Evolutionary conservation across 2,113 vertebrate species (phyloP), one percentile per base, ranked within the genome.

Genomic region (Psophia crepitans): DNA sequence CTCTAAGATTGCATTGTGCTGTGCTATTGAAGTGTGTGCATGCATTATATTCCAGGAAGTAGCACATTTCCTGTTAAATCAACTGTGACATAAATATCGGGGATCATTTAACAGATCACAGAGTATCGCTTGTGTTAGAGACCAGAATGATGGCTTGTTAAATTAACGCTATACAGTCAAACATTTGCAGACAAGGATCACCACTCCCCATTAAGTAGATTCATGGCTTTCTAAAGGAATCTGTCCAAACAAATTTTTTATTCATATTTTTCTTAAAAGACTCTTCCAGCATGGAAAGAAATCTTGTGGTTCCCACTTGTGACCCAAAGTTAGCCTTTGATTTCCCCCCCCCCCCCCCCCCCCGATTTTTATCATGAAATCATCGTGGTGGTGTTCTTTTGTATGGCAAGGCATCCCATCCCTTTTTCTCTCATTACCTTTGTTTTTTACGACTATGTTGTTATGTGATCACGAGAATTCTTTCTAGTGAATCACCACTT

Each of bases 31-130:
- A 95, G 85, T 96, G 73, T 93, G 90, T 43, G 73, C 88, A 23
- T 58, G 71, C 84, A 93, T 98, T 96, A 96, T 97, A 97, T 96
- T 93, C 88, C 96, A 78, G 94, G 92, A 98, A 96, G 66, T 94
- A 96, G 91, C 77, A 94, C 84, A 97, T 98, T 98, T 97, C 96
- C 96, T 96, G 88, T 97, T 97, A 97, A 98, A 97, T 92, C 96
- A 97, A 68, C 95, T 73, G 49, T 97, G 87, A 86, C 97, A 94
- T 94, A 98, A 98, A 97, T 97, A 98, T 94, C 51, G 77, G 91
- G 88, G 94, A 84, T 97, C 97, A 98, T 97, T 98, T 97, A 98
- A 81, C 96, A 97, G 94, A 96, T 97, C 96, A 97, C 48, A 96
- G 87, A 79, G 82, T 90, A 94, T 65, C 5, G 3, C 58, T 95